Evolutionary conservation across 2,888 invertebrate species (phyloP), one percentile per base, ranked within the genome.

Genomic region (Synergus japonicus): DNA sequence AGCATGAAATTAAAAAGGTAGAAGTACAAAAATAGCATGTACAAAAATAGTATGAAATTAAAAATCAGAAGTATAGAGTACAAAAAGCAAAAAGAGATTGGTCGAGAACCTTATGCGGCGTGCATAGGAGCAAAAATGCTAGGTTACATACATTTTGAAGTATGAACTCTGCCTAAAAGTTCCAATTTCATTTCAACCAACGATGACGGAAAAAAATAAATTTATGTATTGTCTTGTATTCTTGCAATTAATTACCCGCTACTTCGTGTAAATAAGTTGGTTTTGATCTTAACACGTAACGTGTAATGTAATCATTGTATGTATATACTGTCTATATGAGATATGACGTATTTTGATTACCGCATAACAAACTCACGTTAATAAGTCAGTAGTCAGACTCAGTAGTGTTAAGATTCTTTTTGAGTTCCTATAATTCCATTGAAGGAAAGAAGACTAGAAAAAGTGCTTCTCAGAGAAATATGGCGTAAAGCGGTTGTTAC

Each of bases 401-500:
- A 18, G 58, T 58, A n/a, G 58, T 18, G 58, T 7, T 18, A 58
- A 58, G 18, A 58, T n/a, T 58, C 37, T 37, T 37, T 37, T 37
- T 37, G 37, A 37, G 37, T 37, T 4, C 4, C 4, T 4, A 3
- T 18, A n/a, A 10, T 18, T 22, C 10, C 60, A 13, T 65, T 43
- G n/a, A 7, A 37, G 49, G 49, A 49, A 46, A 29, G 54, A 15
- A 54, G 54, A 49, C 43, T 60, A 78, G 79, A 69, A 81, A 78
- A 77, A 82, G 79, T 73, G 69, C 69, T 79, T 46, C 37, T 76
- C 43, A 22, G 22, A 76, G 81, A 78, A 89, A 90, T 85, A 90
- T 90, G 90, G 90, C 89, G 90, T 87, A 87, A 87, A 87, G 86
- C 84, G 87, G 89, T 88, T 88, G 87, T 89, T 87, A 87, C 89